phyloP scores from a whole-genome alignment of 2,797 vertebrate genomes.

The Notolabrus celidotus region DNA sequence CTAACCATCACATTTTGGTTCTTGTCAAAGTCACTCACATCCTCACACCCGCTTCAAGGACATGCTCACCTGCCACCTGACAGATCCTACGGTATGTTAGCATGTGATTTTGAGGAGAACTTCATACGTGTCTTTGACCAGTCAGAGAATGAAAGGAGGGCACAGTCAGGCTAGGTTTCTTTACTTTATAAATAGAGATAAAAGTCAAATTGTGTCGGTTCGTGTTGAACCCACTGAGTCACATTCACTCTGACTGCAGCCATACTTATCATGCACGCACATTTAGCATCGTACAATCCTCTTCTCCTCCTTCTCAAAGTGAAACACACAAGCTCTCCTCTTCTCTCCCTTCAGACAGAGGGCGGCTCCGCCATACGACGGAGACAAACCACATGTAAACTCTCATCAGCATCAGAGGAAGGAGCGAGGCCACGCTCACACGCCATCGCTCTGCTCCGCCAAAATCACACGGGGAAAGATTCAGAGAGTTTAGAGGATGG shows the following conservation, averaged over 20 bases:
- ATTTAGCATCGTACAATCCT: not conserved
- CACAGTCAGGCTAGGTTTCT: not conserved
- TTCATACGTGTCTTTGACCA: not conserved
- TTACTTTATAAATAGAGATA: slow-evolving; percentile 1
- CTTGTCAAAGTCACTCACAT: too few species aligned
- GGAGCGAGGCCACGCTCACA: slow-evolving; percentile 24
- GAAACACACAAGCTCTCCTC: slow-evolving; percentile 1
- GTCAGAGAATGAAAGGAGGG: not conserved
- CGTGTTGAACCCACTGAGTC: not conserved
- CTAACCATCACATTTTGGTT: too few species aligned
- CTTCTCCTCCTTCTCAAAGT: not conserved
- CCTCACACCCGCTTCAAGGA: too few species aligned
- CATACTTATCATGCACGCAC: not conserved
- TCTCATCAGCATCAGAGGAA: slow-evolving; percentile 74
- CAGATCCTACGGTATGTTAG: too few species aligned
- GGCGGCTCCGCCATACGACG: slow-evolving; percentile 38
- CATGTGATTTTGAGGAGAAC: not conserved
- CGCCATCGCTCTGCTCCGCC: slow-evolving; percentile 60
- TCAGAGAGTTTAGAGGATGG: slow-evolving; percentile 50
- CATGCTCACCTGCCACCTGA: too few species aligned
- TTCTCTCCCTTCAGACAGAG: slow-evolving; percentile 40
- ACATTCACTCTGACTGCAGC: slow-evolving; percentile 11
- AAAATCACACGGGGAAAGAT: slow-evolving; percentile 67
- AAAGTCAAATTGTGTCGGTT: not conserved
- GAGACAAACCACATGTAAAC: slow-evolving; percentile 81